Base-by-base conservation (phyloP, 2,113 vertebrate genomes). In the Saguinus midas region DNA sequence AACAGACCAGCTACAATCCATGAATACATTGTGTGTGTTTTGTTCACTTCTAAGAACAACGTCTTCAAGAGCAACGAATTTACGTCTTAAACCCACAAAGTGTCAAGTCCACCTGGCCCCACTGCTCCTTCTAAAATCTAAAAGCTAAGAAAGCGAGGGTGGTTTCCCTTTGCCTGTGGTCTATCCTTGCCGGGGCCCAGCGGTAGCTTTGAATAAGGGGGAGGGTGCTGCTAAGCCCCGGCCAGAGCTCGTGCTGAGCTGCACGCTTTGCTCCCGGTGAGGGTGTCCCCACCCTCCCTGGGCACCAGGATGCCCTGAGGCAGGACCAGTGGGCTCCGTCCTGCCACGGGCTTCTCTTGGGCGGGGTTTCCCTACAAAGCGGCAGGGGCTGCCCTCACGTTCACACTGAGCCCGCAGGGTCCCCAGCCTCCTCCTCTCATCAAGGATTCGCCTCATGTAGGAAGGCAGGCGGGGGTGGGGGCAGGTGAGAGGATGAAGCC, bases 391-490 rank as follows among this genome's bases (percentile, higher is more conserved):
- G 5, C 14, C 25, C 35, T 29, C 1, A 3, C 23, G 48, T 61
- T 35, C 20, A 11, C 55, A 14, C 3, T 1, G 73, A 45, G 2
- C 5, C 35, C 72, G 57, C 57, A 7, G 73, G 25, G 76, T 23
- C 66, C 52, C 13, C 1, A 12, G 6, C 1, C 0, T 18, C 35
- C 40, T 17, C 10, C 27, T 58, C 52, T 48, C 25, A 16, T 0
- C 40, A 0, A 2, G 32, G 57, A 18, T 1, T 25, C 35, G 0
- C 35, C 37, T 40, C 35, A 23, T 0, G 0, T 1, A 72, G 66
- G 61, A 58, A 50, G 32, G 14, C 35, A 29, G 10, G 13, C 40
- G 8, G 40, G 57, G 8, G 43, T 0, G 5, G 9, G 2, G 3
- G 6, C 5, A 1, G 40, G 72, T 55, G 43, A 43, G 13, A 8